Evolutionary conservation across 2,888 invertebrate species (phyloP).

Genomic region (Steinernema carpocapsae): DNA sequence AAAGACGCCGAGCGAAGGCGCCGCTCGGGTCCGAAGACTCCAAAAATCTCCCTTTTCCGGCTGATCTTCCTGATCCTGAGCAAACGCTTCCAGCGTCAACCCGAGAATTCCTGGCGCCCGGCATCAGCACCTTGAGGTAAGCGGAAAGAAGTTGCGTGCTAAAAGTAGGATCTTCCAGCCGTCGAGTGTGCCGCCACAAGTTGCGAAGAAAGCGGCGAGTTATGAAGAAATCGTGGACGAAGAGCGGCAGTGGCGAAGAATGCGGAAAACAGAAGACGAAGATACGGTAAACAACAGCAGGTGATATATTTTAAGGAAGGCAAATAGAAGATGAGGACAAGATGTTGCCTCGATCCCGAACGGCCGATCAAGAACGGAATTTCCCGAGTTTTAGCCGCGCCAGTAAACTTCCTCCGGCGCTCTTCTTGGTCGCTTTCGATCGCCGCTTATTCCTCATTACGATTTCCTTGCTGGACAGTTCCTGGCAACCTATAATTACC

Average conservation of each 20-base stretch:
- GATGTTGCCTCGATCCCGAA: background rate
- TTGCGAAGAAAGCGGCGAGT: background rate
- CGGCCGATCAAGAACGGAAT: background rate
- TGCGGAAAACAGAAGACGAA: background rate
- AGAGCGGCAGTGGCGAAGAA: background rate
- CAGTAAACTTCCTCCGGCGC: background rate
- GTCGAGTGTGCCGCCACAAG: too few relatives aligned
- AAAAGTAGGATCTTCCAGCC: too few relatives aligned
- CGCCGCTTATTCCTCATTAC: too few relatives aligned
- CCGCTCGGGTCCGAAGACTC: background rate
- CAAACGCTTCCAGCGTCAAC: background rate
- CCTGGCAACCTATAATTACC: too few relatives aligned
- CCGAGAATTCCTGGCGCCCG: background rate
- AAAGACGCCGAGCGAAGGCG: constrained; percentile 15
- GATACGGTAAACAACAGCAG: background rate
- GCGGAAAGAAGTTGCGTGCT: too few relatives aligned
- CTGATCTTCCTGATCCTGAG: constrained; percentile 9
- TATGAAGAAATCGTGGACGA: background rate
- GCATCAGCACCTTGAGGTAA: too few relatives aligned
- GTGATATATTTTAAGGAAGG: too few relatives aligned
- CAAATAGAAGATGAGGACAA: constrained; percentile 1
- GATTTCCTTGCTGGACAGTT: too few relatives aligned
- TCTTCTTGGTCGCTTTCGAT: background rate
- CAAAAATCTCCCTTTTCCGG: constrained; percentile 1
- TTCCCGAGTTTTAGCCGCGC: background rate